phyloP scores from a whole-genome alignment of 2,888 invertebrate genomes.

The Agonopterix alstromeriana region DNA sequence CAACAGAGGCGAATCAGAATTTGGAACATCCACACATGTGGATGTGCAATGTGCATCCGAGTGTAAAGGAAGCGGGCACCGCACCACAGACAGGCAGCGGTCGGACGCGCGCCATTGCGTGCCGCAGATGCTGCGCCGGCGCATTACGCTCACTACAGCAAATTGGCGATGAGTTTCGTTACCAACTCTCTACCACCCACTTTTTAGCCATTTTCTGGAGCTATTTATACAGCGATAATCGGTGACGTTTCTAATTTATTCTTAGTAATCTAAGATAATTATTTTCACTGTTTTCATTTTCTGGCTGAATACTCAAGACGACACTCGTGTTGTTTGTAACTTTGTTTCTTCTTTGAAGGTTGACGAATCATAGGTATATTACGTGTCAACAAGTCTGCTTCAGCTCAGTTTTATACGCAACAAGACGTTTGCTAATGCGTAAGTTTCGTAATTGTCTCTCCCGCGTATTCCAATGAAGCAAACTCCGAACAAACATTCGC shows the following conservation, averaged over 20 bases:
- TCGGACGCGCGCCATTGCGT: constrained; percentile 56
- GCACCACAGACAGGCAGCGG: constrained; percentile 18
- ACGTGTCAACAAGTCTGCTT: no score
- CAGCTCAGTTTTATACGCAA: no score
- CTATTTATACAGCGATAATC: not conserved
- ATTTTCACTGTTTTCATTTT: no score
- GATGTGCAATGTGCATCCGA: constrained; percentile 41
- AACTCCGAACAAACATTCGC: constrained; percentile 26
- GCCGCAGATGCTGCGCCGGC: constrained; percentile 18
- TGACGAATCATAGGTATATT: no score
- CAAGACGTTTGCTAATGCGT: not conserved
- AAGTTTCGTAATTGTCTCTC: constrained; percentile 13
- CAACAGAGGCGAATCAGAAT: no score
- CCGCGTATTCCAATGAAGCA: constrained; percentile 22
- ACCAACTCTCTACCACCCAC: constrained; percentile 23
- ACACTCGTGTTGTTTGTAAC: no score
- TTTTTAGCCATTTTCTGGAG: constrained; percentile 18
- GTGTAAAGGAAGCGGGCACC: constrained; percentile 25
- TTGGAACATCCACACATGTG: constrained; percentile 3
- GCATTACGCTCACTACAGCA: constrained; percentile 11
- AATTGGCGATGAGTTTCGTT: constrained; percentile 28
- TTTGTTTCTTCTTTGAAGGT: no score
- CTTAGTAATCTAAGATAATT: no score
- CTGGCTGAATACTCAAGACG: no score
- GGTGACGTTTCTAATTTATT: no score